phyloP scores from a whole-genome alignment of 1,140 invertebrate species.

The Stratiolaelaps scimitus region DNA sequence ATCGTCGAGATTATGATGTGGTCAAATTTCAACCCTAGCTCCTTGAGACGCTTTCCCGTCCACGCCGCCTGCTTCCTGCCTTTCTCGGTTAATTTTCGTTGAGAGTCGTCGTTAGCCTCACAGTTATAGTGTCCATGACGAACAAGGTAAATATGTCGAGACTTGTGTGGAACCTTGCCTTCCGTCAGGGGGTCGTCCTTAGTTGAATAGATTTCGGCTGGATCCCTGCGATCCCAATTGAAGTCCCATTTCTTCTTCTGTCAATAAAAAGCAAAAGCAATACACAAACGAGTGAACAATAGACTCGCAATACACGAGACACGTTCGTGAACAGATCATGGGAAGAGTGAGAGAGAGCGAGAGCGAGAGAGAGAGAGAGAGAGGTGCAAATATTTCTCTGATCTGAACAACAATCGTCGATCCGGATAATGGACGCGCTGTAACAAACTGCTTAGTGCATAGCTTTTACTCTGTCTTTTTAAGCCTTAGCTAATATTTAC shows the following conservation, averaged over 20 bases:
- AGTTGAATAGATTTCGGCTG: not conserved
- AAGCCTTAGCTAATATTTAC: too few relatives aligned
- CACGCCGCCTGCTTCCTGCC: slow-evolving; percentile 67
- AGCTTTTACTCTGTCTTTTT: too few relatives aligned
- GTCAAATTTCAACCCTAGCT: slow-evolving; percentile 62
- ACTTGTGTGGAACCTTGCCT: slow-evolving; percentile 18
- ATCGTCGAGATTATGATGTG: slow-evolving; percentile 74
- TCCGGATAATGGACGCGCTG: too few relatives aligned
- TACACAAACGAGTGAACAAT: too few relatives aligned
- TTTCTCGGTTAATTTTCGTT: slow-evolving; percentile 61
- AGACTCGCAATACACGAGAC: not conserved
- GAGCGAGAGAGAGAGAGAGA: too few relatives aligned
- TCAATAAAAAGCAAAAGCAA: too few relatives aligned
- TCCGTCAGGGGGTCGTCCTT: not conserved
- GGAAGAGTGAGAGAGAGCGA: slow-evolving; percentile 9
- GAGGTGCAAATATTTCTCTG: too few relatives aligned
- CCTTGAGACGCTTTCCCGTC: slow-evolving; percentile 56
- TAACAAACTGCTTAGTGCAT: too few relatives aligned
- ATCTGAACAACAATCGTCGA: too few relatives aligned
- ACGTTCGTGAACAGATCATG: too few relatives aligned
- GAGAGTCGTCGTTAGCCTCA: slow-evolving; percentile 55
- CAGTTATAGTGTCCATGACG: slow-evolving; percentile 87
- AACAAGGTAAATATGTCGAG: slow-evolving; percentile 73
- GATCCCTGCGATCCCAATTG: slow-evolving; percentile 21
- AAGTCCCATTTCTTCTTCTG: not conserved